Evolutionary conservation across 2,797 vertebrate genomes (phyloP).

Genomic region (Anguilla obscura): DNA sequence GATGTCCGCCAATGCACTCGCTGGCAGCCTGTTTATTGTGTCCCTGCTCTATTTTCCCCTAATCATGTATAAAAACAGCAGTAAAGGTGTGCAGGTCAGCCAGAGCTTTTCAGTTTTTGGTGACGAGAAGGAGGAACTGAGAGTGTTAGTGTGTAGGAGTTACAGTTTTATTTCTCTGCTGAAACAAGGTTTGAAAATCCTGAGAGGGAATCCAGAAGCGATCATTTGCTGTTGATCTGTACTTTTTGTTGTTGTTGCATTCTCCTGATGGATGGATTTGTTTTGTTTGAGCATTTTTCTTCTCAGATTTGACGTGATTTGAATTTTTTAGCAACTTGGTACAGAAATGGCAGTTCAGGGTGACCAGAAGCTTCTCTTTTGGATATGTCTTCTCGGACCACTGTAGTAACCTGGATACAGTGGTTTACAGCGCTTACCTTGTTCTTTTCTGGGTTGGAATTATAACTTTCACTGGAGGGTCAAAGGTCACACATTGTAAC

Average conservation of each 20-base stretch:
- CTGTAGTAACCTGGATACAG: background rate
- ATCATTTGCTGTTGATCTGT: background rate
- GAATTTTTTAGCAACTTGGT: background rate
- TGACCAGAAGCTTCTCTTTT: background rate
- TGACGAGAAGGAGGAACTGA: background rate
- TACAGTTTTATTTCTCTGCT: background rate
- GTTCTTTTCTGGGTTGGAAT: background rate
- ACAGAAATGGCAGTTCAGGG: background rate
- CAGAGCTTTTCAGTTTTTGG: background rate
- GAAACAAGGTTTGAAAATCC: background rate
- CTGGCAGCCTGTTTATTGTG: conserved; percentile 10
- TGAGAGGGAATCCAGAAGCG: background rate
- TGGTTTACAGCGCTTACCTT: background rate
- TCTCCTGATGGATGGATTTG: background rate
- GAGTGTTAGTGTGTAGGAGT: background rate
- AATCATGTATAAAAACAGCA: conserved; percentile 12
- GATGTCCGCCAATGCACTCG: conserved; percentile 5
- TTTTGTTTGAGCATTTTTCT: background rate
- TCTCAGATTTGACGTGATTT: background rate
- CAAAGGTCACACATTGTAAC: background rate
- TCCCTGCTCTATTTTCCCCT: conserved; percentile 14
- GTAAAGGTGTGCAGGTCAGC: background rate
- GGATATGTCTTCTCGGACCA: background rate
- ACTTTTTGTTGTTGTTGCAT: background rate
- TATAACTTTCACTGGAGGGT: background rate